Percentiles rank a stretch among this genome's conserved stretches.
Evolutionary conservation across 2,888 invertebrate genomes (phyloP).

Genomic region (Diachrysia chrysitis): DNA sequence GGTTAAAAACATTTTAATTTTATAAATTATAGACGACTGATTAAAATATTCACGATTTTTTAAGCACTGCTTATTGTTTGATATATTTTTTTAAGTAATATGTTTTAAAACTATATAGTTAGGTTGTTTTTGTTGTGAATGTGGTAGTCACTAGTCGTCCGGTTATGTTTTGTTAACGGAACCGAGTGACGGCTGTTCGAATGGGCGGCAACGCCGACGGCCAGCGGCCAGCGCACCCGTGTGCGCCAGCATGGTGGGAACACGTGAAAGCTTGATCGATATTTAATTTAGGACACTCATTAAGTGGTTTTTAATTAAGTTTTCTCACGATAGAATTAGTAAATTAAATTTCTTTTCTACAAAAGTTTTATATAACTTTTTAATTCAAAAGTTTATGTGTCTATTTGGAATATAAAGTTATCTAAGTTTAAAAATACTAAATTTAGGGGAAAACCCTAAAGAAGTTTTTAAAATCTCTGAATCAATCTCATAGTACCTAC

Average conservation of each 20-base stretch:
- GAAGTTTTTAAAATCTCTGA: no score
- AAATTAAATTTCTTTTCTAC: not conserved
- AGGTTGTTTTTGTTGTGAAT: constrained; percentile 62
- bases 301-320: not conserved
- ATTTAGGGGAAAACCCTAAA: no score
- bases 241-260: constrained; percentile 63
- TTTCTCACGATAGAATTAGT: not conserved
- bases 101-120: constrained; percentile 38
- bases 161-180: constrained; percentile 87
- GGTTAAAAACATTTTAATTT: constrained; percentile 47
- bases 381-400: no score
- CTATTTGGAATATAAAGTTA: no score
- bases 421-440: no score
- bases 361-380: not conserved
- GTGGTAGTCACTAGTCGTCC: constrained; percentile 80
- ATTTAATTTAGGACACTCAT: constrained; percentile 42
- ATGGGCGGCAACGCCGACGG: constrained; percentile 73
- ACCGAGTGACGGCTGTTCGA: constrained; percentile 82
- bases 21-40: constrained; percentile 37
- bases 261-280: constrained; percentile 47
- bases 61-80: constrained; percentile 25
- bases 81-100: constrained; percentile 22
- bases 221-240: constrained; percentile 81
- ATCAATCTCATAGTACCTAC: no score
- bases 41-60: constrained; percentile 25